phyloP scores from a whole-genome alignment of 1,140 invertebrate species.

The Cydia fagiglandana region DNA sequence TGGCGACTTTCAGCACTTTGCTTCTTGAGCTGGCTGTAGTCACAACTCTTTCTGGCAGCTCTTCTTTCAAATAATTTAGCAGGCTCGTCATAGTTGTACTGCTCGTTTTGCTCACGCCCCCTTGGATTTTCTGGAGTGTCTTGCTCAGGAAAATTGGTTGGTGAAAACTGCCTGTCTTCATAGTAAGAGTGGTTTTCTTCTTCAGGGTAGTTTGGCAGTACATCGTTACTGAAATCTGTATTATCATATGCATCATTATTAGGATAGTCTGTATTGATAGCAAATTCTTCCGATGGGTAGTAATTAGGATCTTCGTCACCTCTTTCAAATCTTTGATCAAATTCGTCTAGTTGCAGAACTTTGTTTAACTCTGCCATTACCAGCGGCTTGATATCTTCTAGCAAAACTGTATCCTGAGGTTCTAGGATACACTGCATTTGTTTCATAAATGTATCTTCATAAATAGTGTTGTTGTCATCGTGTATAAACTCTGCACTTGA shows the following conservation, averaged over 20 bases:
- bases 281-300: constrained; percentile 38
- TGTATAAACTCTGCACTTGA: constrained; percentile 65
- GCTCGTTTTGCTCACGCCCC: background rate
- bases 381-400: constrained; percentile 74
- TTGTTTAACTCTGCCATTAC: constrained; percentile 70
- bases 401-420: constrained; percentile 69
- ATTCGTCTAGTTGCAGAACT: constrained; percentile 63
- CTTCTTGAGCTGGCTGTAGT: constrained; percentile 39
- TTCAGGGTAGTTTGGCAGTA: constrained; percentile 9
- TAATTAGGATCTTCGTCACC: constrained; percentile 42
- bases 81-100: background rate
- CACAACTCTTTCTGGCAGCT: constrained; percentile 46
- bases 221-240: constrained; percentile 41
- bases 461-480: constrained; percentile 71
- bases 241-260: constrained; percentile 42
- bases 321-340: constrained; percentile 47
- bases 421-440: constrained; percentile 74
- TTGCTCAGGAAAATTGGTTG: background rate
- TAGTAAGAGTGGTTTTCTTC: constrained; percentile 34
- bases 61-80: constrained; percentile 49
- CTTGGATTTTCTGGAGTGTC: constrained; percentile 17
- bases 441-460: constrained; percentile 75
- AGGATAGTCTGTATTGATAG: constrained; percentile 40
- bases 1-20: constrained; percentile 38
- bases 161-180: constrained; percentile 35